Base-by-base conservation (phyloP, 2,797 vertebrate genomes). In the Myotis vivesi region DNA sequence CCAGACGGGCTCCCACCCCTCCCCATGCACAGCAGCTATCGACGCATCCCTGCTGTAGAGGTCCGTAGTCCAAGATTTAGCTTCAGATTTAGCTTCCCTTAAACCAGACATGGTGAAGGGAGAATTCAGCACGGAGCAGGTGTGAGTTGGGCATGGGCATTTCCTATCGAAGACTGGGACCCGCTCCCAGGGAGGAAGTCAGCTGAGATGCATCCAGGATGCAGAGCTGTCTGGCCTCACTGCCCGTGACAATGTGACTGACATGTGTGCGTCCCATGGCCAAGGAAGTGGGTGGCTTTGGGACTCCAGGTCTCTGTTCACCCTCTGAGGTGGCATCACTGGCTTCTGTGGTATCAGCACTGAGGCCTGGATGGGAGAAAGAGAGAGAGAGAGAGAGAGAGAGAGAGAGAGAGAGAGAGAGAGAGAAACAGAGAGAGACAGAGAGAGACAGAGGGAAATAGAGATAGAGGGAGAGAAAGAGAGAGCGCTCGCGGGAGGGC, bases 1-100 rank as follows among this genome's bases (percentile, higher is more conserved):
- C 10, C 23, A 5, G 30, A 15, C 62, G 4, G 0, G 13, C 5
- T 51, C 44, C 68, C 46, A 1, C 12, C 17, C n/a, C 64, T 66
- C 30, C 16, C 64, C 12, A 41, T 2, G 6, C 13, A 28, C 3
- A 0, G 23, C 16, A 0, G 81, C 16, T 0, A 0, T 4, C 15
- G 28, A 64, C 30, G 33, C 17, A 0, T 5, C 76, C 38, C 57
- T 15, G 13, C 51, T 5, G 53, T 4, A 5, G 0, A 8, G 44
- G 25, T 5, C 6, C 8, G 22, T 22, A 28, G 38, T 16, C 19
- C 23, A 1, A 30, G 30, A 28, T 8, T 46, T 46, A 12, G 1
- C 11, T 66, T 92, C 23, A 2, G 0, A 2, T 30, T 49, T 49
- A 25, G 46, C 75, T 53, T 23, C 62, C 79, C 33, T 23, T 5